Base-by-base conservation (phyloP, 2,888 invertebrate species). In the Oligia latruncula region DNA sequence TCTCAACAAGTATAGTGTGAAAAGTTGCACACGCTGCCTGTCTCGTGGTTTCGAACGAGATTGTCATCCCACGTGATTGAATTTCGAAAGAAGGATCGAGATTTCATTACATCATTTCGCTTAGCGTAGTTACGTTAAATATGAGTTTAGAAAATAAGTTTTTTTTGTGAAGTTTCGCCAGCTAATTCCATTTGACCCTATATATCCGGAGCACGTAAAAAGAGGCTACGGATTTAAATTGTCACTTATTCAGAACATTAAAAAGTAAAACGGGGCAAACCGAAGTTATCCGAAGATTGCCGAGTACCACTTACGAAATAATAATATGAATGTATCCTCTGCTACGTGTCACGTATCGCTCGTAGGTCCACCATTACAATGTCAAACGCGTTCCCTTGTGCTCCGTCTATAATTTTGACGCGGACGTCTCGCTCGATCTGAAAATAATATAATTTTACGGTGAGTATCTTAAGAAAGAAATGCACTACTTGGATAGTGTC, bases 351-450 rank as follows among this genome's bases (percentile, higher is more conserved):
- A 1, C 58, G 8, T 0, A 78, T 15, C 0, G 86, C 78, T 0
- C 65, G 72, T 1, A 96, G 68, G 43, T 95, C 93, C 0, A 67
- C 72, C 78, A 95, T 49, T 0, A 96, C 95, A 0, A 66, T 15
- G 0, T 93, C 92, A 4, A 92, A 86, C 0, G 90, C 80, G 79
- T 93, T 91, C 0, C 83, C 90, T 0, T 81, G 60, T 1, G 90
- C 89, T 3, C 95, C 96, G 83, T 95, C 95, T 67, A 96, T 5
- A 0, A 95, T 40, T 0, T 64, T 86, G 5, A 95, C 91, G 1
- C 94, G 92, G 0, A 49, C n/a, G 83, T 95, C 94, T 74, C 86
- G 87, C 83, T 95, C 95, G 6, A 95, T 92, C 95, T 95, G 89
- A 1, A 82, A 77, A 65, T 15, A 66, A 55, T 13, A 58, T 9